phyloP scores from a whole-genome alignment of 2,888 invertebrate genomes.

The Alitta virens region DNA sequence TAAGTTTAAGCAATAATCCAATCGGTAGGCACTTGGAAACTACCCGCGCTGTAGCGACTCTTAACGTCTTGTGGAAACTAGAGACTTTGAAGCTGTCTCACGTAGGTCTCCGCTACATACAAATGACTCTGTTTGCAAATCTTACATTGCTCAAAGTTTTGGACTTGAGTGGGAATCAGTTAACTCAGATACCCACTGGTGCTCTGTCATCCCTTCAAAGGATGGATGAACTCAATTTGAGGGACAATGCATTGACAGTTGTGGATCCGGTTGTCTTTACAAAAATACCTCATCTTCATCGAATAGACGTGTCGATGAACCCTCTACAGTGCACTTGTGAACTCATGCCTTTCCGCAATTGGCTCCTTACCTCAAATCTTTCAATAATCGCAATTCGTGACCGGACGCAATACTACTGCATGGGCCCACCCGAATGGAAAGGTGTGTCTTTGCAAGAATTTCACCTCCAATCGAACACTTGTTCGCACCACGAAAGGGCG shows the following conservation, averaged over 20 bases:
- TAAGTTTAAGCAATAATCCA: conserved; percentile 35
- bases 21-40: conserved; percentile 24
- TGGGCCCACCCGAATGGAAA: conserved; percentile 32
- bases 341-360: conserved; percentile 37
- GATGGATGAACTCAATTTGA: conserved; percentile 11
- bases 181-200: neutral
- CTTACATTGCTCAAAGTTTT: conserved; percentile 27
- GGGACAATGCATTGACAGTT: neutral
- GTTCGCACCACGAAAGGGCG: conserved; percentile 19
- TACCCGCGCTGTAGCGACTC: conserved; percentile 21
- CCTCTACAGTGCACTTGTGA: conserved; percentile 45
- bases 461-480: conserved; percentile 22
- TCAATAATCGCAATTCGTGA: conserved; percentile 24
- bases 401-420: conserved; percentile 35
- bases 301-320: conserved; percentile 27
- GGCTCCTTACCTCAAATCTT: conserved; percentile 33
- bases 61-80: conserved; percentile 33
- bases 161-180: conserved; percentile 29
- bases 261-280: conserved; percentile 3
- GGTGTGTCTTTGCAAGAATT: conserved; percentile 36
- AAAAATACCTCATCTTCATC: neutral
- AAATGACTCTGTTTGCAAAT: conserved; percentile 8
- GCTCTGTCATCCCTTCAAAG: neutral
- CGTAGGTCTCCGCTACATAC: conserved; percentile 9
- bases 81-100: conserved; percentile 37